Conservation (phyloP, 2,797 vertebrate genomes). For the Amazonetta brasiliensis region DNA sequence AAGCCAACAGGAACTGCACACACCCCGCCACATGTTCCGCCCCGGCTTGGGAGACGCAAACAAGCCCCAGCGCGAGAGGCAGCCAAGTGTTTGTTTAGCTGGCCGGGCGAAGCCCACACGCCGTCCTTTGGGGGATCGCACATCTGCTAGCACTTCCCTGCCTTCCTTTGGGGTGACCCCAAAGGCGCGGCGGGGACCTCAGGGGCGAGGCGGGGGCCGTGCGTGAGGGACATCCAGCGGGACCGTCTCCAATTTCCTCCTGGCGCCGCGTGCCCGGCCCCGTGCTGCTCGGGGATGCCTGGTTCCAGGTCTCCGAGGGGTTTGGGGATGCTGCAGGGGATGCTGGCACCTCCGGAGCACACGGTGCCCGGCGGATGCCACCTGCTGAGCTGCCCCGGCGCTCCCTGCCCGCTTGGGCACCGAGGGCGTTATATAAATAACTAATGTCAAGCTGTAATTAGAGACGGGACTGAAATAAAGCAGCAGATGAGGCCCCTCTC, state of each 20-base stretch:
- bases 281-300: neutral
- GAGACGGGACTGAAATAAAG: conserved; percentile 46
- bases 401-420: neutral
- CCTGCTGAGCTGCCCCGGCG: neutral
- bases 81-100: neutral
- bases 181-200: neutral
- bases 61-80: neutral
- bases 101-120: neutral
- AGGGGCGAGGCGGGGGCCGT: neutral
- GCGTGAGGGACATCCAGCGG: neutral
- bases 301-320: neutral
- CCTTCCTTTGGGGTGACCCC: neutral
- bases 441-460: conserved; percentile 14
- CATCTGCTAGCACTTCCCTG: neutral
- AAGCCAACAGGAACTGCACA: conserved; percentile 16
- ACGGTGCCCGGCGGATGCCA: accelerated
- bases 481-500: neutral
- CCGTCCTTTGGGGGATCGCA: neutral
- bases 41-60: neutral
- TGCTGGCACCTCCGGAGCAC: neutral
- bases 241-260: neutral
- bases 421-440: conserved; percentile 48
- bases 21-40: neutral
- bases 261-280: neutral
- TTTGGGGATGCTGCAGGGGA: neutral